phyloP scores from a whole-genome alignment of 2,113 vertebrate genomes.

The Sphaerodactylus townsendi region DNA sequence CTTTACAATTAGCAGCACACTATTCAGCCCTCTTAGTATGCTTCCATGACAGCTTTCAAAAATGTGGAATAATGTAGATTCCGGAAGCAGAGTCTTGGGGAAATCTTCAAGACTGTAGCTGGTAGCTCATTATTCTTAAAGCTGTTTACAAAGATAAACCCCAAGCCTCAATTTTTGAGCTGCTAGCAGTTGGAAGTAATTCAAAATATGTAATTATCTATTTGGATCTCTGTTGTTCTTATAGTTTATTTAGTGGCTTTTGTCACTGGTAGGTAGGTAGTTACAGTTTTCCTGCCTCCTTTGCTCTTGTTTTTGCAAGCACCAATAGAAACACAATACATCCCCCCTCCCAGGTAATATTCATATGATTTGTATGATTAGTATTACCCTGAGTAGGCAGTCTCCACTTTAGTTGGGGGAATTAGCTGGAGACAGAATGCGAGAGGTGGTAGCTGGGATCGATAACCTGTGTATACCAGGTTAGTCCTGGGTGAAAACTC shows the following conservation, averaged over 20 bases:
- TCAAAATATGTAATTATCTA: neutral
- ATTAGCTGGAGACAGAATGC: too few relatives aligned
- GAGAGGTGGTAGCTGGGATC: too few relatives aligned
- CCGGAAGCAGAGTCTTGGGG: neutral
- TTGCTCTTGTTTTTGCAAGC: neutral
- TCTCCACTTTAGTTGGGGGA: too few relatives aligned
- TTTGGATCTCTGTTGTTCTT: neutral
- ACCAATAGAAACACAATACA: neutral
- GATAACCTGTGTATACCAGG: too few relatives aligned
- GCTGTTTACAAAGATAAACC: neutral
- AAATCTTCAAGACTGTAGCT: neutral
- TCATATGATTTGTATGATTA: neutral
- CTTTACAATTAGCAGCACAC: too few relatives aligned
- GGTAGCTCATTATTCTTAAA: neutral
- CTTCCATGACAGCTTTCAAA: too few relatives aligned
- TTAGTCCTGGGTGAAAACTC: too few relatives aligned
- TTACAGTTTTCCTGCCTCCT: neutral
- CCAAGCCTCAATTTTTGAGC: neutral
- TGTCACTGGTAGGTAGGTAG: constrained; percentile 15
- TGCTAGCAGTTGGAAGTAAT: neutral
- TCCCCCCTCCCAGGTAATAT: neutral
- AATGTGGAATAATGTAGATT: too few relatives aligned
- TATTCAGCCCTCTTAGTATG: too few relatives aligned
- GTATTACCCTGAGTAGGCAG: too few relatives aligned
- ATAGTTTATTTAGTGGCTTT: neutral